phyloP scores from a whole-genome alignment of 92 coral and sea anemone species.

The Phenganax subtilis region DNA sequence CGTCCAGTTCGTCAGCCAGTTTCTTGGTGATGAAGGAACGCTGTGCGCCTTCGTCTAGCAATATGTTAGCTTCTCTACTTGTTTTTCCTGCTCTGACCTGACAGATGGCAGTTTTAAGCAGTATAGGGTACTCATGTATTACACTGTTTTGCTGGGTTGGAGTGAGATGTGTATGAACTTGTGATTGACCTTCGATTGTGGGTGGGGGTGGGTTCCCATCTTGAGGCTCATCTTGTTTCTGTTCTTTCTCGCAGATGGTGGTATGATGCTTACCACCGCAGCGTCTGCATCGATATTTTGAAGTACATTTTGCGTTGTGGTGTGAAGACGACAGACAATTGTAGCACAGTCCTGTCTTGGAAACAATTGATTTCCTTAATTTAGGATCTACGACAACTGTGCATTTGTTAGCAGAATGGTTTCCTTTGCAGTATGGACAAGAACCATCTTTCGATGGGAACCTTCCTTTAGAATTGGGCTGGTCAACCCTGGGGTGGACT shows the following conservation, averaged over 20 bases:
- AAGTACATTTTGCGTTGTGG: slow-evolving; percentile 27
- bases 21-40: no score
- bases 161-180: slow-evolving; percentile 23
- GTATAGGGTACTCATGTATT: slow-evolving; percentile 6
- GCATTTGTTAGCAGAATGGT: slow-evolving; percentile 27
- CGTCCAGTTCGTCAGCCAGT: slow-evolving; percentile 47
- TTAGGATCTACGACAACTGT: neutral
- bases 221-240: no score
- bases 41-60: no score
- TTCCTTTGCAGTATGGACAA: slow-evolving; percentile 22
- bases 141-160: neutral
- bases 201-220: no score
- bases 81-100: slow-evolving; percentile 25
- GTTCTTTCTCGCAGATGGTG: slow-evolving; percentile 26
- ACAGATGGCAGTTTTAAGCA: slow-evolving; percentile 47
- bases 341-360: slow-evolving; percentile 14
- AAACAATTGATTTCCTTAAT: neutral
- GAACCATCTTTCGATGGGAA: no score
- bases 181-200: neutral
- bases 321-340: slow-evolving; percentile 27
- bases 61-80: slow-evolving; percentile 1
- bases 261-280: slow-evolving; percentile 35
- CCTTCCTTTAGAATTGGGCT: neutral
- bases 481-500: no score
- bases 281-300: slow-evolving; percentile 24